Base-by-base conservation (phyloP, 2,888 invertebrate genomes). In the Hemaris fuciformis region DNA sequence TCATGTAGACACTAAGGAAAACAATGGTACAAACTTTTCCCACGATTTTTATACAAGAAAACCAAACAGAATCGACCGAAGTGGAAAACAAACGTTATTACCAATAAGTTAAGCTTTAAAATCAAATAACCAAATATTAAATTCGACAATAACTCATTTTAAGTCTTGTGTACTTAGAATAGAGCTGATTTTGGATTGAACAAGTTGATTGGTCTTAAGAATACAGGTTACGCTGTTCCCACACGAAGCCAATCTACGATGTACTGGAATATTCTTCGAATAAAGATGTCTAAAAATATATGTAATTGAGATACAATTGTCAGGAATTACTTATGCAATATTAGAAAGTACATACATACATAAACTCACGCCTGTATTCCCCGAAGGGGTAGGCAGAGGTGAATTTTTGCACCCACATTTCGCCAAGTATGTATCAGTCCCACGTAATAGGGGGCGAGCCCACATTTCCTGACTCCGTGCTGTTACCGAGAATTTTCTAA, bases 11-110 rank as follows among this genome's bases (percentile, higher is more conserved):
- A 80, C 77, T 75, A 73, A 66, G 71, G 77, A 81, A 85, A 79
- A 88, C 88, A 87, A 88, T 87, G 72, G 76, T 78, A 67, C 65
- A 70, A 71, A 76, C 72, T 67, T 75, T 84, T 89, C 88, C 81
- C 89, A 88, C 85, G 80, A 75, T 75, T 75, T 75, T 81, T 80
- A 70, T 75, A 60, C 69, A 70, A 75, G 62, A 72, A 66, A 64
- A 62, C 66, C 66, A 65, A 62, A 66, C 62, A 68, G 64, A 62
- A 42, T 34, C 31, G 43, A 45, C 34, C 63, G 64, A 68, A 67
- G 65, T 61, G 38, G 27, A 77, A 64, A 71, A 61, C 60, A 20
- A 60, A 64, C 72, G 66, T 22, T 77, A 73, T 71, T 6, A 0
- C n/a, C 0, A 10, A 3, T 1, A 0, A 0, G 0, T 62, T 64